Conservation (phyloP, 2,797 vertebrate genomes). For the Anabas testudineus region DNA sequence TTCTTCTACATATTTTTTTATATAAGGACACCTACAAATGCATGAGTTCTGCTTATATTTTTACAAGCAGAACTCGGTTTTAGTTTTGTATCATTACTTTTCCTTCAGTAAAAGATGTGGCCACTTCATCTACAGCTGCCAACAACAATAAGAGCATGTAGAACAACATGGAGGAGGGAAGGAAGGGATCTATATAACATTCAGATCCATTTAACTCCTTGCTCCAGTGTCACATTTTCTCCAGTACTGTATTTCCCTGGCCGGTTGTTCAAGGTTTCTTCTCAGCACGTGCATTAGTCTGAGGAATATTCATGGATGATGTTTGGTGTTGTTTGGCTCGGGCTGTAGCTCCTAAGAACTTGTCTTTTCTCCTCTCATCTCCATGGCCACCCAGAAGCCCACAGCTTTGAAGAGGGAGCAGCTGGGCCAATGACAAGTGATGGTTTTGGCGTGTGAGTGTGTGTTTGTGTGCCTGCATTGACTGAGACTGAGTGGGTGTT, state of each 20-base stretch:
- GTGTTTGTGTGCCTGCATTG: constrained; percentile 55
- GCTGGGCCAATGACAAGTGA: constrained; percentile 80
- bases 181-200: neutral
- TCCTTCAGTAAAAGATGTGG: constrained; percentile 2
- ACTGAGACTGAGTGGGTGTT: constrained; percentile 58
- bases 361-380: constrained; percentile 63
- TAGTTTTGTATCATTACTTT: neutral
- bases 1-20: neutral
- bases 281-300: constrained; percentile 27
- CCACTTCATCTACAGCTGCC: neutral
- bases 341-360: constrained; percentile 60
- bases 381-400: constrained; percentile 78
- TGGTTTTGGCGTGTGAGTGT: constrained; percentile 67
- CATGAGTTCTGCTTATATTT: no score
- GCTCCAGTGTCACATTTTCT: constrained; percentile 27
- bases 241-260: constrained; percentile 10
- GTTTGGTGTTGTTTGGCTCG: constrained; percentile 57
- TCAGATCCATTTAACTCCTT: constrained; percentile 12
- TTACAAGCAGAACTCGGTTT: no score
- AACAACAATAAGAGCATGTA: neutral
- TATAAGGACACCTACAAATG: no score
- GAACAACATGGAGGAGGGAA: neutral
- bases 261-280: constrained; percentile 31
- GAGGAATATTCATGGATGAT: constrained; percentile 56
- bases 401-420: constrained; percentile 77